Base-by-base conservation (phyloP, 2,888 invertebrate genomes). In the Apotomis capreana region DNA sequence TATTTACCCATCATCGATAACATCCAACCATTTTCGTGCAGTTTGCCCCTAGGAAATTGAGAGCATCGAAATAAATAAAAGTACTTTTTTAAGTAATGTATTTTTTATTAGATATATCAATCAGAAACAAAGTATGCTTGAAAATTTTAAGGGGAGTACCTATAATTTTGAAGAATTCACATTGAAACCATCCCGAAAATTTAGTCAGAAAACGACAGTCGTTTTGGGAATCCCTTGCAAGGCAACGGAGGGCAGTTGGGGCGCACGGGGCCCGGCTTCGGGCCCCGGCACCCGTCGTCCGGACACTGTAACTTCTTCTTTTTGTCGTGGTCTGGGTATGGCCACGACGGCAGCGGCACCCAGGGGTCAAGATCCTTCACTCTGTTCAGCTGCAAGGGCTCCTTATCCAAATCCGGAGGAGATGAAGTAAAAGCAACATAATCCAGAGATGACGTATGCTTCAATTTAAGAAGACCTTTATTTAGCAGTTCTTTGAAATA, bases 341-440 rank as follows among this genome's bases (percentile, higher is more conserved):
- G 88, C 88, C 89, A 90, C 0, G 87, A 88, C 0, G 91, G 91
- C 68, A 91, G 89, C 0, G 91, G 91, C 0, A 83, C 76, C 91
- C 91, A 91, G 0, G 91, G 90, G 0, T 88, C 85, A 59, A 82
- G 89, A 36, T 86, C 82, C 62, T 80, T 85, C 0, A 84, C 80
- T 58, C 1, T 80, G 70, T 52, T 71, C 74, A 36, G 61, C 54
- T 4, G 62, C 61, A 5, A 4, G 10, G 49, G 6, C 49, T 26
- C 4, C 26, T 26, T 64, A 55, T 36, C 36, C n/a, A 44, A 26
- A 0, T 1, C 3, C 5, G 5, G 9, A 13, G 5, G 9, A 13
- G 40, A 52, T 9, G 12, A 12, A 6, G 49, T 8, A 10, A 49
- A 10, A 3, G 26, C 15, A 10, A 10, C 13, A 54, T 13, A 40